Evolutionary conservation across 2,113 vertebrate species (phyloP), one percentile per base, ranked within the genome.

Genomic region (Psilopogon haemacephalus): DNA sequence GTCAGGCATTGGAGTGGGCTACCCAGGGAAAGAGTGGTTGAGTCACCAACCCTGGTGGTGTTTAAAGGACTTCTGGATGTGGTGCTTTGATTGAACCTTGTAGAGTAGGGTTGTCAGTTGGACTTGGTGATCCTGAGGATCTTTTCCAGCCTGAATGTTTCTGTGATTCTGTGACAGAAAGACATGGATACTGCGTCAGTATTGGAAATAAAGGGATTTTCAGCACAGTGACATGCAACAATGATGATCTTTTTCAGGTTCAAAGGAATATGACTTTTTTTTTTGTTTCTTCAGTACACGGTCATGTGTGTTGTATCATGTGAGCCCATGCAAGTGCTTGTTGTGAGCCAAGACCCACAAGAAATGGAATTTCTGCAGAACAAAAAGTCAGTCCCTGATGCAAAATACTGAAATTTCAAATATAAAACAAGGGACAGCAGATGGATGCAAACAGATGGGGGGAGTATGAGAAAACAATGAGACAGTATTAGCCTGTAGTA

Each of bases 381-480:
- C 78, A 94, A 80, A 95, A 95, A 95, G 40, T 89, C 90, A 80
- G 33, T 88, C 37, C 37, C 26, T 94, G 88, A 90, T 95, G 93
- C 95, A 95, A 95, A 95, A 93, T 70, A 94, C 83, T 94, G 64
- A 91, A 96, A 95, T 91, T 90, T 75, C 92, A 89, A 91, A 93
- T 95, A 95, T 95, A 94, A 96, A 96, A 77, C 82, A 88, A 95
- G 92, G 78, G 76, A 93, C 78, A 95, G 90, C 95, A 96, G 95
- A 96, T 96, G 95, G 95, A 95, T 93, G 95, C 88, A 96, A 93
- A 95, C 95, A 96, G 95, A 96, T 96, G 95, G 95, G 95, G 68
- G 90, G 88, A 94, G 93, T 93, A 86, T 83, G 93, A 94, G 92
- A 93, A 96, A 95, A 96, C 95, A 95, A 95, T 95, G 93, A 93